Percentiles rank a stretch among this genome's conserved stretches.
Conservation (phyloP, 2,888 invertebrate genomes). For the Pycnomerus fuliginosus region DNA sequence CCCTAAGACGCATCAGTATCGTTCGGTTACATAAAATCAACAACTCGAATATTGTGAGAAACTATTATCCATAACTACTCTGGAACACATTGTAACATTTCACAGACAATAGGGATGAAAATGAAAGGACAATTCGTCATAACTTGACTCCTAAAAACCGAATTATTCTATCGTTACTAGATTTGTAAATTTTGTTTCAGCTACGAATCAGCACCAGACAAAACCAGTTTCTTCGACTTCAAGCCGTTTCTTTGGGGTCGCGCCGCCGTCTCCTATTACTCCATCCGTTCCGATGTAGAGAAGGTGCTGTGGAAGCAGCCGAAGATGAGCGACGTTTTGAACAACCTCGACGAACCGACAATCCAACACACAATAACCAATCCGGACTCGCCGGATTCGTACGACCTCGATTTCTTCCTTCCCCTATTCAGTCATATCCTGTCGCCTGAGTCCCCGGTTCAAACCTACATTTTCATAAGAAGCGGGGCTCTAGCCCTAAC, state of each 20-base stretch:
- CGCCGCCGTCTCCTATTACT: conserved; percentile 76
- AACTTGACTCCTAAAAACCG: too few relatives aligned
- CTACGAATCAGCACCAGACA: conserved; percentile 40
- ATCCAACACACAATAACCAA: conserved; percentile 67
- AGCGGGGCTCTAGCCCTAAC: conserved; percentile 69
- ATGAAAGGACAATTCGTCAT: too few relatives aligned
- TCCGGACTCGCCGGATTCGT: conserved; percentile 51
- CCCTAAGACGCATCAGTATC: too few relatives aligned
- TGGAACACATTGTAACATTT: too few relatives aligned
- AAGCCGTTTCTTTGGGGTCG: conserved; percentile 83
- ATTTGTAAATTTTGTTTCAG: conserved; percentile 37
- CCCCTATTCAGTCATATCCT: conserved; percentile 74
- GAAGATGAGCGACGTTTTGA: conserved; percentile 70
- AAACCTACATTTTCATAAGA: conserved; percentile 69
- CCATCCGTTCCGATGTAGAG: conserved; percentile 61
- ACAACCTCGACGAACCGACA: conserved; percentile 65
- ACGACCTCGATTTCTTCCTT: conserved; percentile 81
- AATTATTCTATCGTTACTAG: too few relatives aligned
- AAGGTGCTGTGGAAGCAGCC: conserved; percentile 70
- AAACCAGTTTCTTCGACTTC: conserved; percentile 47
- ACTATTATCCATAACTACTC: too few relatives aligned
- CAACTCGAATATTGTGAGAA: too few relatives aligned
- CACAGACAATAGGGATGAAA: too few relatives aligned
- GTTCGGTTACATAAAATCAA: too few relatives aligned
- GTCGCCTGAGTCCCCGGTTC: conserved; percentile 72